Conservation (phyloP, 2,113 vertebrate genomes). For the Oncorhynchus keta region DNA sequence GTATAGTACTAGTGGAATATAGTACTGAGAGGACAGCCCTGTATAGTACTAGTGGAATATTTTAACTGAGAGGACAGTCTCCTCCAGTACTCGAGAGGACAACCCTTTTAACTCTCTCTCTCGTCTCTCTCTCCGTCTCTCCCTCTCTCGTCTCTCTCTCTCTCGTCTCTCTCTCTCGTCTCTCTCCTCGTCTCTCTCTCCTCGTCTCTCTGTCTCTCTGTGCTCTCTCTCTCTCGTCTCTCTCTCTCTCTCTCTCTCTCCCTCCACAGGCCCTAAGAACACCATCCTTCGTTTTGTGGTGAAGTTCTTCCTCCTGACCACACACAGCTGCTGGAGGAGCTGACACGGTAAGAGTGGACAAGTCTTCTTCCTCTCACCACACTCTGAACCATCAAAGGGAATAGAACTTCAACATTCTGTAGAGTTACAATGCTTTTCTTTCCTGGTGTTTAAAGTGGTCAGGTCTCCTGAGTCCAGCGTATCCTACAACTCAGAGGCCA, state of each 20-base stretch:
- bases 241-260: not conserved
- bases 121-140: not conserved
- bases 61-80: no score
- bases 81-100: no score
- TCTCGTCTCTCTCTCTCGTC: no score
- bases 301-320: slow-evolving; percentile 99
- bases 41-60: no score
- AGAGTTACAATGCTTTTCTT: not conserved
- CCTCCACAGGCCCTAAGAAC: slow-evolving; percentile 85
- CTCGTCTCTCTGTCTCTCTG: no score
- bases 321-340: slow-evolving; percentile 90
- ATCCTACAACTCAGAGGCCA: not conserved
- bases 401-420: not conserved
- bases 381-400: not conserved
- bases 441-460: not conserved
- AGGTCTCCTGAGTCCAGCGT: not conserved
- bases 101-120: not conserved
- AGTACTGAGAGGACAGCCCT: no score
- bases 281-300: slow-evolving; percentile 93
- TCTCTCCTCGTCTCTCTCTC: no score
- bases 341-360: slow-evolving; percentile 84
- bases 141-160: not conserved
- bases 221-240: not conserved
- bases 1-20: no score
- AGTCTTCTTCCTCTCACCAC: not conserved